phyloP scores from a whole-genome alignment of 2,797 vertebrate species.

The Peromyscus eremicus region DNA sequence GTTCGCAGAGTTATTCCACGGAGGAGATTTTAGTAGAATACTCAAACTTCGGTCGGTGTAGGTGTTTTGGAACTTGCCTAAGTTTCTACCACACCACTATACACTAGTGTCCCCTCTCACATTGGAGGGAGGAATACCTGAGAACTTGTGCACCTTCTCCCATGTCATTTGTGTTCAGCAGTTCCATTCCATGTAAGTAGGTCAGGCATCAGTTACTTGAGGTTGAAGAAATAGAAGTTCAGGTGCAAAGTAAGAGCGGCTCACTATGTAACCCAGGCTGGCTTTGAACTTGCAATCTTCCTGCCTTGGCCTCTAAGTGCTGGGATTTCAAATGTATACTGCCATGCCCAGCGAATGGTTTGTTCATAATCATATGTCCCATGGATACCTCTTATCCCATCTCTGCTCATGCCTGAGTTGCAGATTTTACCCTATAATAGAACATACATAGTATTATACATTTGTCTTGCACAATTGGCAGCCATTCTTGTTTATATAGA shows the following conservation, averaged over 20 bases:
- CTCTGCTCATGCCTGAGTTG: slow-evolving; percentile 53
- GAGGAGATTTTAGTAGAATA: slow-evolving; percentile 58
- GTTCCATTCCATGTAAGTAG: slow-evolving; percentile 24
- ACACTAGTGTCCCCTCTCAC: not conserved
- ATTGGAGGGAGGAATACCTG: slow-evolving; percentile 39
- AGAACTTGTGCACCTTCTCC: not conserved
- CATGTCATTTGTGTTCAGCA: slow-evolving; percentile 18
- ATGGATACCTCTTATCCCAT: not conserved
- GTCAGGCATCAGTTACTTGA: slow-evolving; percentile 23
- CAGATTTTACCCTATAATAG: slow-evolving; percentile 35
- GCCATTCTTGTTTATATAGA: slow-evolving; percentile 50
- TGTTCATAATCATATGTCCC: slow-evolving; percentile 32
- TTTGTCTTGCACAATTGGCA: slow-evolving; percentile 54
- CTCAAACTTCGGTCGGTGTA: not conserved
- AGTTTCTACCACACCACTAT: slow-evolving; percentile 22
- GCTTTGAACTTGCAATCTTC: not conserved
- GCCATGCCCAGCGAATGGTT: not conserved
- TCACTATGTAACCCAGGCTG: slow-evolving; percentile 3
- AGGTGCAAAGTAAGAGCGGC: not conserved
- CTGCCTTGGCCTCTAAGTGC: not conserved
- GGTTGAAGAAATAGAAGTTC: slow-evolving; percentile 40
- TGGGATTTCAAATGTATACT: slow-evolving; percentile 25
- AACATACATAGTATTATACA: slow-evolving; percentile 11
- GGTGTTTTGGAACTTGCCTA: not conserved
- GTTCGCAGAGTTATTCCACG: slow-evolving; percentile 44